Evolutionary conservation across 2,797 vertebrate genomes (phyloP), one percentile per base, ranked within the genome.

Genomic region (Pithecia hirsuta): DNA sequence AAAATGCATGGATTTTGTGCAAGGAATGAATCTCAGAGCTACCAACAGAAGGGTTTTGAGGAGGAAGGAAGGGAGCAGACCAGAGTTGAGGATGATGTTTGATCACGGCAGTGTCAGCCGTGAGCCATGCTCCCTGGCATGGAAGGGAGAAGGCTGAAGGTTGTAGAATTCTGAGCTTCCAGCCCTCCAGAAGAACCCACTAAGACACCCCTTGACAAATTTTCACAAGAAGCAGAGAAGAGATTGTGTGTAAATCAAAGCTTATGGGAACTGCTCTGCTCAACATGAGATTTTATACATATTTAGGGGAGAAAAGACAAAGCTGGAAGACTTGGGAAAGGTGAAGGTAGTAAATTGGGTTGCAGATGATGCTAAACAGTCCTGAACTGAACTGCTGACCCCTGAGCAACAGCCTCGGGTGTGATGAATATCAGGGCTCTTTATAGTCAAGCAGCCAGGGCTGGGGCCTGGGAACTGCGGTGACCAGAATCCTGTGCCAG

Each of bases 81-180:
- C 36, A 17, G 70, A 33, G 33, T 57, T 6, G 4, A 83, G 46
- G n/a, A n/a, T 24, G 2, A 1, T 0, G 0, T 7, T 46, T 6
- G 13, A 72, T 3, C 41, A 19, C 24, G 2, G 0, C 2, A 1
- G 12, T 0, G 39, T 72, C n/a, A 11, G 24, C 3, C 1, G 6
- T 17, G 26, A 57, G 39, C 55, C 26, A 46, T 9, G 74, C 39
- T 24, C 57, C 61, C 81, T 19, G 17, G 14, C 22, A 15, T 0
- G 30, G 44, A 4, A 19, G 44, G 55, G 57, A 33, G 36, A 17
- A 78, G 26, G 50, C 50, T 6, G 5, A 36, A 24, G 24, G 39
- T 39, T 8, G 8, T 1, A 36, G 44, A 50, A 44, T 64, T 72
- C 50, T 85, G 64, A 78, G 79, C 50, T 19, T 44, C 1, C 1